Percentiles rank a stretch among this genome's conserved stretches.
phyloP scores from a whole-genome alignment of 2,113 vertebrate genomes.

The Psophia crepitans region DNA sequence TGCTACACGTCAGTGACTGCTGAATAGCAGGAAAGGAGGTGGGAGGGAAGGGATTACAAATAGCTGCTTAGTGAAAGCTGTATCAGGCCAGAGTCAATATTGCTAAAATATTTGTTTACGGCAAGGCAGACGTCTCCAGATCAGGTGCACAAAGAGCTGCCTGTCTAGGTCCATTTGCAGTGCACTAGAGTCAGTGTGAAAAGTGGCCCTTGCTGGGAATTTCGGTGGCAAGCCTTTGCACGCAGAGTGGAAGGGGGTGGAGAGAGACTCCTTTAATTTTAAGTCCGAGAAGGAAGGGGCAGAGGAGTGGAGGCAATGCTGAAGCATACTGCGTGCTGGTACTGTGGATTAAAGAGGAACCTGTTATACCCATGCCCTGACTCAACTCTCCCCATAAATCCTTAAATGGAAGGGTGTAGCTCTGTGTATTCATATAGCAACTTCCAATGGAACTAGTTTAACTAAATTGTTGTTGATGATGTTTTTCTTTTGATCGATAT shows the following conservation, averaged over 20 bases:
- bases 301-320: not conserved
- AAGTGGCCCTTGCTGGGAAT: not conserved
- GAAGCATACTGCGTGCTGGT: fast-evolving
- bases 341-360: not conserved
- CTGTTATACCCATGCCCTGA: not conserved
- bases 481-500: not conserved
- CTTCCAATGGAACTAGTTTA: not conserved
- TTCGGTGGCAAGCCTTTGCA: not conserved
- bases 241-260: not conserved
- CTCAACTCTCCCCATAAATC: not conserved
- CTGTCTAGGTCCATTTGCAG: not conserved
- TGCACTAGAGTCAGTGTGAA: not conserved
- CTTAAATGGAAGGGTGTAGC: not conserved
- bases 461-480: not conserved
- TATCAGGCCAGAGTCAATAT: not conserved
- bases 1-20: not conserved
- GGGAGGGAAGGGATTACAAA: not conserved
- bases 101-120: not conserved
- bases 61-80: not conserved
- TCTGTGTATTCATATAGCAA: not conserved
- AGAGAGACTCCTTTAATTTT: not conserved
- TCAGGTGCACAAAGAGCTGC: not conserved
- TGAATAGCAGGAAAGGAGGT: not conserved
- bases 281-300: not conserved
- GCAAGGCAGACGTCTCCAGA: not conserved